Conservation (phyloP, 2,113 vertebrate species). For the Brachyhypopomus occidentalis region DNA sequence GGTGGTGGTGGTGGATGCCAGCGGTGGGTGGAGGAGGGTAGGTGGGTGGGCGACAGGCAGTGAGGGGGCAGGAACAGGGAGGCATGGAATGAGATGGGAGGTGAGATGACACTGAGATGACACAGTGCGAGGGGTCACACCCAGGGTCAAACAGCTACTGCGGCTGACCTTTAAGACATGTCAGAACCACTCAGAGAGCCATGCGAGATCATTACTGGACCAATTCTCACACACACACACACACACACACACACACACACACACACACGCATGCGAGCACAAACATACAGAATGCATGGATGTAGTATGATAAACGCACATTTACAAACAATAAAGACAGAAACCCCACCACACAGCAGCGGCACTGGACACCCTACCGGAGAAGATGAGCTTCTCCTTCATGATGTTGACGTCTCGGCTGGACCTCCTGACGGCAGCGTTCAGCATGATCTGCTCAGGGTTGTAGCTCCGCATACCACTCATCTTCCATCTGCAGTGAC, state of each 20-base stretch:
- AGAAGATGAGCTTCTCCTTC: slow-evolving; percentile 99
- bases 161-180: slow-evolving; percentile 69
- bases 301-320: not conserved
- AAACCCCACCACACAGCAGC: not conserved
- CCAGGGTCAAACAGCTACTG: slow-evolving; percentile 64
- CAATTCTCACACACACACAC: slow-evolving; percentile 32
- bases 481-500: slow-evolving; percentile 84
- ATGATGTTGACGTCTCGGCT: slow-evolving; percentile 95
- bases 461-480: slow-evolving; percentile 92
- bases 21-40: slow-evolving; percentile 5
- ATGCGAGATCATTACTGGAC: slow-evolving; percentile 43
- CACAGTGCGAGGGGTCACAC: slow-evolving; percentile 33
- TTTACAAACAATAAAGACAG: not conserved
- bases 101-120: slow-evolving; percentile 58
- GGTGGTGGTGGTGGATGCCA: slow-evolving; percentile 35
- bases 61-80: slow-evolving; percentile 54
- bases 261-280: slow-evolving; percentile 13
- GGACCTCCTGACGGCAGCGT: slow-evolving; percentile 83
- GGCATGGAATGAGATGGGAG: slow-evolving; percentile 47
- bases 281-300: not conserved
- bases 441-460: slow-evolving; percentile 98
- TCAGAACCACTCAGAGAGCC: slow-evolving; percentile 64
- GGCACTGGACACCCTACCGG: slow-evolving; percentile 72
- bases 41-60: slow-evolving; percentile 47
- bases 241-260: slow-evolving; percentile 27